These are phyloP conservation scores for Altica lythri DNA, from an alignment of 2,888 invertebrate genomes.

Conservation along the genomic window DNA sequence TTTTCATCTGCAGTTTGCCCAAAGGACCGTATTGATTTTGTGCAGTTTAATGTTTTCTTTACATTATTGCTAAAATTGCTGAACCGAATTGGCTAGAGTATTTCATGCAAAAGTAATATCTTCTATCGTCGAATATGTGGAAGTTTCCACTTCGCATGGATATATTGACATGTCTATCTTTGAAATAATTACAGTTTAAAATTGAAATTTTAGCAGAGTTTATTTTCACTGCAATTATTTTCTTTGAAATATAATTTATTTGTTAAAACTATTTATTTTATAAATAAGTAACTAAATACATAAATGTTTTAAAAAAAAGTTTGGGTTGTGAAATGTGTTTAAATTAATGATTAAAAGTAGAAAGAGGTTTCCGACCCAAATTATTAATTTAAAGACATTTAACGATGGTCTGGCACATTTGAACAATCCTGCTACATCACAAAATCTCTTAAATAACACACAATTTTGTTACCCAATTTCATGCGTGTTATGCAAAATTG, in stretches of 20 bases:
- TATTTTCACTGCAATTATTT: too few relatives aligned
- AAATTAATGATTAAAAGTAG: slow-evolving; percentile 7
- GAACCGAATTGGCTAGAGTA: slow-evolving; percentile 14
- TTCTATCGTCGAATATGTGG: slow-evolving; percentile 16
- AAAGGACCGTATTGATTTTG: slow-evolving; percentile 20
- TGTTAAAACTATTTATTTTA: too few relatives aligned
- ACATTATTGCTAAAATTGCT: slow-evolving; percentile 4
- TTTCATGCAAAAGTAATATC: slow-evolving; percentile 19
- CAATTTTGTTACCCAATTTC: background rate
- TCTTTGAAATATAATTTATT: too few relatives aligned
- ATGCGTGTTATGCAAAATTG: too few relatives aligned
- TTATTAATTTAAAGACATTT: slow-evolving; percentile 14
- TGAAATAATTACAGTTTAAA: too few relatives aligned
- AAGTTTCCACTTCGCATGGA: slow-evolving; percentile 6
- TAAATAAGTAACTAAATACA: too few relatives aligned
- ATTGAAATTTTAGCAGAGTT: too few relatives aligned
- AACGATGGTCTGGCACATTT: slow-evolving; percentile 15
- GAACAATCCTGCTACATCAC: slow-evolving; percentile 3
- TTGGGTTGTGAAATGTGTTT: background rate
- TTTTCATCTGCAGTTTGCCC: slow-evolving; percentile 9
- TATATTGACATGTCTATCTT: background rate
- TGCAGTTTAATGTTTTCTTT: slow-evolving; percentile 20
- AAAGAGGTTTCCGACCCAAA: slow-evolving; percentile 3
- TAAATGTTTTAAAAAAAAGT: too few relatives aligned
- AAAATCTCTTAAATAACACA: background rate